Evolutionary conservation across 2,888 invertebrate genomes (phyloP), one percentile per base, ranked within the genome.

Genomic region (Microctonus brassicae): DNA sequence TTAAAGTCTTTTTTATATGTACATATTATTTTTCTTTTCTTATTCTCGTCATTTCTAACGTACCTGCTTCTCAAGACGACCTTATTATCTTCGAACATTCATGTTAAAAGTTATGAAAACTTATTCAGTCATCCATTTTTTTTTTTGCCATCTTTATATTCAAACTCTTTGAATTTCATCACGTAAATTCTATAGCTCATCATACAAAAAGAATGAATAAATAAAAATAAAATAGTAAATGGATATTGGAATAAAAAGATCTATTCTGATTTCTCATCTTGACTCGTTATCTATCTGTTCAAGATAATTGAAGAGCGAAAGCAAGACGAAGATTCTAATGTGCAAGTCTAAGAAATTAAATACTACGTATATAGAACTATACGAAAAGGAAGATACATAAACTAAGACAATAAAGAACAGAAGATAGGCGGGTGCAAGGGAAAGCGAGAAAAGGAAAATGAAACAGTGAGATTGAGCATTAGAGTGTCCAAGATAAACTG

Each of bases 241-340:
- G 24, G 55, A 5, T 55, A 26, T 55, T 55, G 26, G 11, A 55
- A 55, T 55, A 17, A 17, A 33, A 58, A 58, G 53, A 24, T 66
- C 53, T 52, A 13, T 58, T 55, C 20, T 24, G 68, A 47, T 58
- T 64, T 66, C 17, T 17, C 47, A 6, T 52, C 68, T 65, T 68
- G 62, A 70, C 68, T 33, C 62, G 17, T 33, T 55, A 53, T 66
- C 70, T n/a, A n/a, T 68, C 71, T 69, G 36, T 70, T 75, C 65
- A 63, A 60, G 69, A 60, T 71, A 71, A 73, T 71, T 69, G 63
- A 63, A 65, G 61, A 52, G 65, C 47, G 62, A 36, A 17, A 63
- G n/a, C 10, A n/a, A 26, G 42, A 58, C 22, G 42, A 42, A 22
- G 34, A 36, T 1, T 17, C 7, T 24, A n/a, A 10, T n/a, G 26